A percentile compares a stretch with the other conserved stretches of the same genome.
Evolutionary conservation across 2,113 vertebrate genomes (phyloP).

Genomic region (Menidia beryllina): DNA sequence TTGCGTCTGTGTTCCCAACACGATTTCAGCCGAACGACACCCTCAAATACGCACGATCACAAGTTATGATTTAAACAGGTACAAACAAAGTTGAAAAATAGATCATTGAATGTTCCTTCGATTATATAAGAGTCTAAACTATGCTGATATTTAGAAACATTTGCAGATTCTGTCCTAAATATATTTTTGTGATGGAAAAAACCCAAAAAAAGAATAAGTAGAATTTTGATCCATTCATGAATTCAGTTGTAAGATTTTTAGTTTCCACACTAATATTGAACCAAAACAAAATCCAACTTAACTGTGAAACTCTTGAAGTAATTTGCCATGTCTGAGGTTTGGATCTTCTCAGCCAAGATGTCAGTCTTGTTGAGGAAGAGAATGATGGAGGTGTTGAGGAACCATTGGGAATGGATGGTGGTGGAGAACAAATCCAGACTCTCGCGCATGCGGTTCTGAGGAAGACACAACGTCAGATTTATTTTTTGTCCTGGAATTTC

Average conservation of each 20-base stretch:
- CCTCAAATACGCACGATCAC: too few relatives aligned
- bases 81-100: too few relatives aligned
- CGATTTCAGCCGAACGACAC: neutral
- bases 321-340: slow-evolving; percentile 84
- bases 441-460: slow-evolving; percentile 91
- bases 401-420: slow-evolving; percentile 90
- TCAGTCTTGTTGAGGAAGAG: slow-evolving; percentile 95
- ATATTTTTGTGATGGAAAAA: too few relatives aligned
- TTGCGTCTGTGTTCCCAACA: neutral
- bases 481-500: neutral
- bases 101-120: too few relatives aligned
- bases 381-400: slow-evolving; percentile 87
- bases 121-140: too few relatives aligned
- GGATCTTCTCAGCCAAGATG: slow-evolving; percentile 89
- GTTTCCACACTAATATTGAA: too few relatives aligned
- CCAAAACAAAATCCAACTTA: slow-evolving; percentile 47
- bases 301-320: slow-evolving; percentile 87
- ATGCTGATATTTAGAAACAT: too few relatives aligned
- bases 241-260: too few relatives aligned
- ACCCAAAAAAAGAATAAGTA: too few relatives aligned
- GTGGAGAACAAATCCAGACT: slow-evolving; percentile 90
- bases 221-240: too few relatives aligned
- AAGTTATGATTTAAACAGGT: too few relatives aligned
- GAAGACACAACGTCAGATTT: slow-evolving; percentile 5
- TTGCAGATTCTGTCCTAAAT: too few relatives aligned